Evolutionary conservation across 1,140 invertebrate species (phyloP), one percentile per base, ranked within the genome.

Genomic region (Leptoteleia sp.): DNA sequence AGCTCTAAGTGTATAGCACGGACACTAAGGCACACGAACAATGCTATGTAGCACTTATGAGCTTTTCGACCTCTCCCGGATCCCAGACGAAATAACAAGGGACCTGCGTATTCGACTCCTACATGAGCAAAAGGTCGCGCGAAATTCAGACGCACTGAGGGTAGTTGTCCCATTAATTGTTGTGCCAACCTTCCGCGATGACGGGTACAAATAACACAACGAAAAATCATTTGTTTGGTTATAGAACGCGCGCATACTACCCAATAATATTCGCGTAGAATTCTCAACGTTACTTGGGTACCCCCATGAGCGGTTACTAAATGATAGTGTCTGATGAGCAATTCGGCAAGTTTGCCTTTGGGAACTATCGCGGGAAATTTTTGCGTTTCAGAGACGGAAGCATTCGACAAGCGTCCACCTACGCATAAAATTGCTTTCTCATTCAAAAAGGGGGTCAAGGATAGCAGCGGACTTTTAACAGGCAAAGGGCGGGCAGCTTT

Each of bases 91-190:
- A 55, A 2, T 0, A 4, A 16, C 3, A 55, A 29, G 1, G 52
- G 52, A 16, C 52, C 52, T 4, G 19, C 52, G 19, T 55, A 55
- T 4, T 38, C 52, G 1, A 47, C 22, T 4, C 43, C 43, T 0
- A 47, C 25, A 9, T 29, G 25, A 11, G 2, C 3, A 29, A 55
- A 55, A 8, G 37, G 1, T 1, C 47, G 12, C 1, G 1, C 6
- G 0, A 8, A n/a, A n/a, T 50, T 31, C 35, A 50, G 9, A 0
- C 47, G 12, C 4, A 15, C 6, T 8, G 12, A 1, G 3, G 52
- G 12, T 40, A 40, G 9, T 4, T 55, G 37, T 11, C 55, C 52
- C 52, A 55, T 55, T 1, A 40, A 7, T n/a, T 52, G 48, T n/a
- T 31, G 8, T 0, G 7, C 1, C 3, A 35, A 4, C 11, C 22